A percentile compares a stretch with the other conserved stretches of the same genome.
Conservation (phyloP, 2,113 vertebrate species). For the Orycteropus afer region DNA sequence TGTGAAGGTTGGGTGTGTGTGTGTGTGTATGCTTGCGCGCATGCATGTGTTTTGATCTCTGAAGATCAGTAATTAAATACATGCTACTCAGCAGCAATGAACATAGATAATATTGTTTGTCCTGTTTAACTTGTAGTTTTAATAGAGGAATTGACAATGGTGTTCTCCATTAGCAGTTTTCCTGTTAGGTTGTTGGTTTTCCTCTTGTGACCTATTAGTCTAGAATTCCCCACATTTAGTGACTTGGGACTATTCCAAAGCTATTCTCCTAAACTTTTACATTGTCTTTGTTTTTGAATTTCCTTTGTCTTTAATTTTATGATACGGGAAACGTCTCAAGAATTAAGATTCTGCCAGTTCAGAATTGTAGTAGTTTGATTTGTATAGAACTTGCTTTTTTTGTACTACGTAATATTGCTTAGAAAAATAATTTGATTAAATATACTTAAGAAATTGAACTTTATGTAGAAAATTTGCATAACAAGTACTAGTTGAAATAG, state of each 20-base stretch:
- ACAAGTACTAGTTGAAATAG: background rate
- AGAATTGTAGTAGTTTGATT: slow-evolving; percentile 1
- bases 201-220: background rate
- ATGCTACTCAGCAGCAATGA: background rate
- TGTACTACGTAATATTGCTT: background rate
- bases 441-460: slow-evolving; percentile 16
- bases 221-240: background rate
- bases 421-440: slow-evolving; percentile 31
- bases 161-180: background rate
- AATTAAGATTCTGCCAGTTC: background rate
- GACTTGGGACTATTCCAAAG: background rate
- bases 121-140: background rate
- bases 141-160: background rate
- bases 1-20: background rate
- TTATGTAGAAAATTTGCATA: background rate
- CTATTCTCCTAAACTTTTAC: background rate
- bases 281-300: slow-evolving; percentile 9
- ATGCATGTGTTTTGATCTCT: too few relatives aligned
- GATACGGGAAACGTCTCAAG: background rate
- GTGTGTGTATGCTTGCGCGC: too few relatives aligned
- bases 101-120: background rate
- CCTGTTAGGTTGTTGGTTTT: background rate
- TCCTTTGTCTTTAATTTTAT: slow-evolving; percentile 41
- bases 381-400: slow-evolving; percentile 5
- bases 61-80: background rate